These are phyloP conservation scores for Spizaetus ornatus DNA, from an alignment of 2,113 vertebrate genomes.

Conservation along the genomic window DNA sequence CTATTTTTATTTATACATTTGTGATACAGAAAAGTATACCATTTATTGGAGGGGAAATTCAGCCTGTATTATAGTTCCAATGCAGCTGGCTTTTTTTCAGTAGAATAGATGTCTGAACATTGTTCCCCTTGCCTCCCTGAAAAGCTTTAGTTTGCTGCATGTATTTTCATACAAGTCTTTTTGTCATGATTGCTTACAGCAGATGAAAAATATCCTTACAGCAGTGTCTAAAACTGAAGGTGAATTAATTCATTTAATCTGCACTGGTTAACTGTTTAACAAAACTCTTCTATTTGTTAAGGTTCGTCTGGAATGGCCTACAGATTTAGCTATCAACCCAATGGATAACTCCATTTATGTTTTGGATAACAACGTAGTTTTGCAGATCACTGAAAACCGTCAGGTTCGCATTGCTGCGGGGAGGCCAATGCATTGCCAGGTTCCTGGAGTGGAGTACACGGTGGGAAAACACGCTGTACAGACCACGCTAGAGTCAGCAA, in stretches of 20 bases:
- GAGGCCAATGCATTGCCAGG: conserved; percentile 90
- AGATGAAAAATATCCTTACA: neutral
- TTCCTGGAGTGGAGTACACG: conserved; percentile 82
- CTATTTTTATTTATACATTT: neutral
- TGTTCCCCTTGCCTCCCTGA: neutral
- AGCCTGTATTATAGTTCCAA: neutral
- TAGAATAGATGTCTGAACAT: neutral
- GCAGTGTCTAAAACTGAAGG: neutral
- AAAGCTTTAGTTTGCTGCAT: neutral
- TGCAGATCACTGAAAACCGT: conserved; percentile 93
- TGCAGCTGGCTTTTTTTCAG: neutral
- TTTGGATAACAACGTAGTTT: conserved; percentile 92
- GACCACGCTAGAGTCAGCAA: conserved; percentile 89
- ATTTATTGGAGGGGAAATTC: neutral
- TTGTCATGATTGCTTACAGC: neutral
- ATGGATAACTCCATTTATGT: conserved; percentile 98
- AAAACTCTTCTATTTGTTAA: conserved; percentile 38
- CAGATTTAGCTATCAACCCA: conserved; percentile 92
- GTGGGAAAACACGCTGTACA: conserved; percentile 85
- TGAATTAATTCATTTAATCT: neutral
- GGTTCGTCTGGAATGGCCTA: conserved; percentile 98
- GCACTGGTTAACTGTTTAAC: neutral
- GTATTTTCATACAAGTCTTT: neutral
- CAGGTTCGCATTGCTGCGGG: conserved; percentile 94
- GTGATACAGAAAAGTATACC: neutral